Percentiles rank a stretch among this genome's conserved stretches.
These are phyloP conservation scores for Drosophila algonquin DNA, from an alignment of 2,888 invertebrate genomes.

Conservation along the genomic window DNA sequence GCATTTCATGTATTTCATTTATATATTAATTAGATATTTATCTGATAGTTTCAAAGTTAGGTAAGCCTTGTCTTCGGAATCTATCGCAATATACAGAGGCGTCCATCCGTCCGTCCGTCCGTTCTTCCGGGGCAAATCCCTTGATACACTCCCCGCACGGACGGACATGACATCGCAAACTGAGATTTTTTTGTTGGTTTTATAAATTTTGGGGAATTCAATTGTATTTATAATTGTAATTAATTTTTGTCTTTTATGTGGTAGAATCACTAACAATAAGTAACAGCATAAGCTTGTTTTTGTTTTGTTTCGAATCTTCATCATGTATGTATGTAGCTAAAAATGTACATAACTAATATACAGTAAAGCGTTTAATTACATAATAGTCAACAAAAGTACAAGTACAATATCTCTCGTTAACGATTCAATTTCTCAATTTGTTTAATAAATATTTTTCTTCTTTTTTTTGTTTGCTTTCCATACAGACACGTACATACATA, in stretches of 20 bases:
- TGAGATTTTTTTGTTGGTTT: slow-evolving; percentile 23
- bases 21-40: slow-evolving; percentile 41
- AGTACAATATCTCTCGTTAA: slow-evolving; percentile 62
- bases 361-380: slow-evolving; percentile 75
- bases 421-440: slow-evolving; percentile 40
- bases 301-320: slow-evolving; percentile 30
- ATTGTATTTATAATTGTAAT: slow-evolving; percentile 40
- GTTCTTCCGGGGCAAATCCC: slow-evolving; percentile 4
- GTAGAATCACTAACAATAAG: slow-evolving; percentile 75
- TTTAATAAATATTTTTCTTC: slow-evolving; percentile 23
- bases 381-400: slow-evolving; percentile 81
- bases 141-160: slow-evolving; percentile 28
- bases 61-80: slow-evolving; percentile 58
- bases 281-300: slow-evolving; percentile 65
- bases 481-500: slow-evolving; percentile 51
- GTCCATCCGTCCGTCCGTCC: slow-evolving; percentile 23
- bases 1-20: slow-evolving; percentile 10
- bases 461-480: slow-evolving; percentile 32
- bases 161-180: slow-evolving; percentile 55
- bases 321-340: slow-evolving; percentile 48
- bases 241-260: slow-evolving; percentile 41
- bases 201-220: slow-evolving; percentile 58
- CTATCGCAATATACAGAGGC: slow-evolving; percentile 68
- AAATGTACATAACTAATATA: slow-evolving; percentile 76
- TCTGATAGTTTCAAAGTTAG: slow-evolving; percentile 53